Base-by-base conservation (phyloP, 2,888 invertebrate species). In the Anaspis maculata region DNA sequence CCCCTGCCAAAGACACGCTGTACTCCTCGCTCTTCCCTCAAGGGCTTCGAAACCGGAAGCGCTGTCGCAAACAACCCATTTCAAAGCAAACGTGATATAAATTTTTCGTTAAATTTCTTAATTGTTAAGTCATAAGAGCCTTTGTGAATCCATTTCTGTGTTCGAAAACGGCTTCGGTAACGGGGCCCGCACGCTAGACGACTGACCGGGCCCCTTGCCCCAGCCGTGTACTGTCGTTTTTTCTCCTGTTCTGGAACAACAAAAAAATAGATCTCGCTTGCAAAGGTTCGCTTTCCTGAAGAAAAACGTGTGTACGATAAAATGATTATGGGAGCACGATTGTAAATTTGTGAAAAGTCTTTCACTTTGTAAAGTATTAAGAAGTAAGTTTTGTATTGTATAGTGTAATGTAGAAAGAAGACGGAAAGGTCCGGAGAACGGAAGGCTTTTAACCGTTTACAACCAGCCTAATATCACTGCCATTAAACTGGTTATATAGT, bases 1-100 rank as follows among this genome's bases (percentile, higher is more conserved):
- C 66, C 6, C 59, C 64, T 39, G 67, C 71, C 9, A 73, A 73
- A 57, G 71, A 70, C 45, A 49, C 61, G 16, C 61, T 77, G 14
- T 71, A 68, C 54, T 71, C 71, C 36, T n/a, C n/a, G n/a, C n/a
- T n/a, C n/a, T n/a, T 75, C 49, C 66, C 64, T 52, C 64, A 57
- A 13, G 15, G 12, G 12, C 9, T 9, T 13, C 12, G 23, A 24
- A 31, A 15, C 13, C 48, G 21, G 44, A 69, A 68, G 43, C 58
- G 59, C 36, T 54, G 58, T 32, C 58, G 64, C 39, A 64, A 64
- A 52, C n/a, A n/a, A n/a, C 59, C 59, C 34, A 45, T 48, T 43
- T 41, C 44, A 42, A 50, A 48, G 44, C 51, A 46, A 49, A 51
- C 54, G 56, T 58, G 56, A 57, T 57, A 55, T 39, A 51, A 47